These are phyloP conservation scores for Hephaestus fuliginosus DNA, from an alignment of 2,797 vertebrate species.

Conservation along the genomic window DNA sequence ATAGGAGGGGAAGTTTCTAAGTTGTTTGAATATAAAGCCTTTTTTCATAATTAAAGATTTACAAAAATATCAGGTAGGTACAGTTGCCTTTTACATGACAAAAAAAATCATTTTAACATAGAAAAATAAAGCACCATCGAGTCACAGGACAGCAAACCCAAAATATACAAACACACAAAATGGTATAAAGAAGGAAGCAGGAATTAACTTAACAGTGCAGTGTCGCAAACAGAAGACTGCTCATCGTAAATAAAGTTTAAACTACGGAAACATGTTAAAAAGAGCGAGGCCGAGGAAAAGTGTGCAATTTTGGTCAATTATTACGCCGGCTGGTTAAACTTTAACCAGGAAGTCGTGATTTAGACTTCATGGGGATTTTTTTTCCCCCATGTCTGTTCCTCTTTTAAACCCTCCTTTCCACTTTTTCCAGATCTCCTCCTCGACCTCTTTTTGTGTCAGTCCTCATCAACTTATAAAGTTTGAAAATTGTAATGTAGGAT, in stretches of 20 bases:
- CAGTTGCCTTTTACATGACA: neutral
- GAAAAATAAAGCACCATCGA: constrained; percentile 30
- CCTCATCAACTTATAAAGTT: no score
- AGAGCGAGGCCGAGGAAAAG: neutral
- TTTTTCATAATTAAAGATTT: neutral
- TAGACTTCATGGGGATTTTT: no score
- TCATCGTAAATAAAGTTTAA: neutral
- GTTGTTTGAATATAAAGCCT: no score
- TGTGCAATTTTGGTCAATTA: neutral
- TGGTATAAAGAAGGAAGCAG: neutral
- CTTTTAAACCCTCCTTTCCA: no score
- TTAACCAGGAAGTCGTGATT: constrained; percentile 5
- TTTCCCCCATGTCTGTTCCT: no score
- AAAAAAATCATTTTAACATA: neutral
- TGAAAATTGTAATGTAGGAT: no score
- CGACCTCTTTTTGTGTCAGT: no score
- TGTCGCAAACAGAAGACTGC: constrained; percentile 4
- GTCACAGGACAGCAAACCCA: constrained; percentile 2
- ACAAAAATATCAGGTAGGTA: constrained; percentile 30
- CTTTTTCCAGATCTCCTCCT: no score
- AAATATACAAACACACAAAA: constrained; percentile 16
- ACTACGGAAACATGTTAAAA: neutral
- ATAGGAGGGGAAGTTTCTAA: no score
- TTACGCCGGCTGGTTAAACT: neutral
- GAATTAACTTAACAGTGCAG: constrained; percentile 4